A percentile compares a stretch with the other conserved stretches of the same genome.
These are phyloP conservation scores for Phortica variegata DNA, from an alignment of 1,140 invertebrate species.

Conservation along the genomic window DNA sequence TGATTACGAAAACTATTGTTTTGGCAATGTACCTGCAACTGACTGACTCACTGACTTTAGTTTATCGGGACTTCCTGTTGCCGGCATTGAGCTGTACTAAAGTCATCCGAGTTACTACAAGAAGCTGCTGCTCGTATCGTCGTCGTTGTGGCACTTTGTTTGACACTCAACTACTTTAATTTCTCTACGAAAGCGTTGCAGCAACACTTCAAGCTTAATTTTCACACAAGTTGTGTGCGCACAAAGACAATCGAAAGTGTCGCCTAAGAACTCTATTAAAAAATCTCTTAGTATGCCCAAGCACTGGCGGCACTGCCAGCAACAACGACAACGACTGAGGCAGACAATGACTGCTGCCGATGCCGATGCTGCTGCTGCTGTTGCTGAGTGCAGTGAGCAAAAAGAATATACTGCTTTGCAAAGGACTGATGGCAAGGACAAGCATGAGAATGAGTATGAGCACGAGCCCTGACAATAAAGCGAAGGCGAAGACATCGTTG, in stretches of 20 bases:
- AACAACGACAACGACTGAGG: constrained; percentile 7
- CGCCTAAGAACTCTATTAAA: constrained; percentile 54
- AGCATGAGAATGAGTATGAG: too few relatives aligned
- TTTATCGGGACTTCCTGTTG: too few relatives aligned
- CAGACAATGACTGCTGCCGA: constrained; percentile 28
- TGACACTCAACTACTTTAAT: not conserved
- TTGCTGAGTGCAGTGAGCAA: too few relatives aligned
- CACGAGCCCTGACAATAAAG: too few relatives aligned
- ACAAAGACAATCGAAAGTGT: constrained; percentile 54
- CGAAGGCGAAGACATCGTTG: constrained; percentile 17
- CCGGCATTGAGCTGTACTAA: too few relatives aligned
- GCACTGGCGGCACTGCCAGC: constrained; percentile 16
- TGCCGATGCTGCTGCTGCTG: constrained; percentile 6
- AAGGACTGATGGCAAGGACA: not conserved
- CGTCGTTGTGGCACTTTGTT: too few relatives aligned
- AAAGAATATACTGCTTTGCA: too few relatives aligned
- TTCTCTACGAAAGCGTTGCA: not conserved
- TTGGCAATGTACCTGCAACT: too few relatives aligned
- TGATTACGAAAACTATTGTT: too few relatives aligned
- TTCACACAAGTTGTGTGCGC: constrained; percentile 30
- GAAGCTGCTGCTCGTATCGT: too few relatives aligned
- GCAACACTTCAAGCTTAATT: constrained; percentile 43
- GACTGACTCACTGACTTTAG: too few relatives aligned
- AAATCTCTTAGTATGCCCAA: constrained; percentile 47
- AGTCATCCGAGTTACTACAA: too few relatives aligned